Base-by-base conservation (phyloP, 2,113 vertebrate species). In the Oncorhynchus nerka region DNA sequence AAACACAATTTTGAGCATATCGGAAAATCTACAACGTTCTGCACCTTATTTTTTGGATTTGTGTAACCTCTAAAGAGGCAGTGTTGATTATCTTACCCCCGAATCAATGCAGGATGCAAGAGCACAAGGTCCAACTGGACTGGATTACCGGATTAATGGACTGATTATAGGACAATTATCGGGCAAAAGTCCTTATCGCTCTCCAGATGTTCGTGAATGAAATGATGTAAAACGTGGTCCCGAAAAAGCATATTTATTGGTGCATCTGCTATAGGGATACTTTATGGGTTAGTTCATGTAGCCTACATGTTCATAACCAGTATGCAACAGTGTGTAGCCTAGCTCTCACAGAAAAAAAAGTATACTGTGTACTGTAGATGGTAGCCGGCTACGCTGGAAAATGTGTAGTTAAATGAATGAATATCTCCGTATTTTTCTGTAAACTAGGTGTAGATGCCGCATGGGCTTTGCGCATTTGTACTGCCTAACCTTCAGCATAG, bases 101-200 rank as follows among this genome's bases (percentile, higher is more conserved):
- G 88, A 85, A 62, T 62, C 32, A n/a, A 89, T 86, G 87, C 85
- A 87, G 90, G 84, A 90, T 89, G 81, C 78, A 28, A 85, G 70
- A 79, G 79, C 82, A 73, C 84, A 65, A 85, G 82, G 84, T 89
- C 83, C 86, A 85, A 86, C 89, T 85, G 87, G 88, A 88, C 90
- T 91, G 91, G 89, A 91, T 91, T 91, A 91, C 81, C 81, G 91
- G 88, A 91, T 91, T 90, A 90, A 83, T 79, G 90, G 88, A 89
- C 89, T 90, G 89, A 91, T 92, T 87, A 88, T 81, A 83, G 91
- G 87, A 90, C 82, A 89, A 90, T 85, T 88, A 89, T 86, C 86
- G 86, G 86, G 83, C 83, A 89, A 90, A 92, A 91, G 89, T 91
- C 85, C 84, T 87, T 76, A 76, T 81, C 83, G 82, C 69, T 82